Percentiles rank a stretch among this genome's conserved stretches.
These are phyloP conservation scores for Melanotaenia parkinsoni DNA, from an alignment of 2,797 vertebrate species.

Conservation along the genomic window DNA sequence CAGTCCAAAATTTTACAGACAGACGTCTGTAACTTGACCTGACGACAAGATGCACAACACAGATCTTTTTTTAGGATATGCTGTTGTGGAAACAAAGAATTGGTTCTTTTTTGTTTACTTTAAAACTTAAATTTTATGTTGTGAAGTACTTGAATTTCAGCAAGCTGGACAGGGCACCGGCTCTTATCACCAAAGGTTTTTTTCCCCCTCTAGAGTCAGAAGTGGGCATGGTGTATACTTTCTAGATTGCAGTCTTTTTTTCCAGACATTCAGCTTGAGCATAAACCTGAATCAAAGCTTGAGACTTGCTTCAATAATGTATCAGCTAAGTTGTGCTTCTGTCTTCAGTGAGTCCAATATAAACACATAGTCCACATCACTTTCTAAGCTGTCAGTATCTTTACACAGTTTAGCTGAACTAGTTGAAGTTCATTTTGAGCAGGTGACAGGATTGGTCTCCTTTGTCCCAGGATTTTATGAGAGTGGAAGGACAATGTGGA, in stretches of 20 bases:
- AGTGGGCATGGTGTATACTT: constrained; percentile 45
- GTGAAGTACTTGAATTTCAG: too few species aligned
- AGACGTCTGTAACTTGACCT: neutral
- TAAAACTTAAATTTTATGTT: too few species aligned
- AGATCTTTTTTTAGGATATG: neutral
- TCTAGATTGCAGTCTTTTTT: constrained; percentile 9
- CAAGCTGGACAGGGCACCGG: too few species aligned
- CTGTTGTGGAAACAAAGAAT: neutral
- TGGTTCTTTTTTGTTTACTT: too few species aligned
- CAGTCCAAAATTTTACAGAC: neutral
- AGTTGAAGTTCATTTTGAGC: too few species aligned
- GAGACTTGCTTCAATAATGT: constrained; percentile 5
- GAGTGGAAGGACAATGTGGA: too few species aligned
- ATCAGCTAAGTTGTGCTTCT: neutral
- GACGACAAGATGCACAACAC: neutral
- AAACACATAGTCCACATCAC: neutral
- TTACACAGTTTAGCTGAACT: too few species aligned
- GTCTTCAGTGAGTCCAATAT: neutral
- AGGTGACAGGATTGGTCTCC: too few species aligned
- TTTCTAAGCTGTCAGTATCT: too few species aligned
- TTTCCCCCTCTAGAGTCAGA: constrained; percentile 1
- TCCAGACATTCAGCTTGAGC: constrained; percentile 8
- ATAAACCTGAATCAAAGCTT: constrained; percentile 21
- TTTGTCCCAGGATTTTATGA: too few species aligned
- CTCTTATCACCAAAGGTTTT: neutral